phyloP scores from a whole-genome alignment of 2,888 invertebrate species.

The Arge pagana region DNA sequence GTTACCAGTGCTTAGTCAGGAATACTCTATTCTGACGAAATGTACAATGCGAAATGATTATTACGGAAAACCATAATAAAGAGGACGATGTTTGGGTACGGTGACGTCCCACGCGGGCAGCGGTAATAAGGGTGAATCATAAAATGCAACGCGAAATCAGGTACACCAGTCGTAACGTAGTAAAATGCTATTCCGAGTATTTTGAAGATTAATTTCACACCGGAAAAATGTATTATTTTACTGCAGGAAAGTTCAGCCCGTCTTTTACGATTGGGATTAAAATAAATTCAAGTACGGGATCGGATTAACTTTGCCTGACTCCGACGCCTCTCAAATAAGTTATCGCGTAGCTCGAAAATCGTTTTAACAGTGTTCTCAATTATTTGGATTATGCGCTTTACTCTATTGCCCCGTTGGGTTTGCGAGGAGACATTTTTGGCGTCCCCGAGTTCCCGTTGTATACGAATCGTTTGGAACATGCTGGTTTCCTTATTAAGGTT shows the following conservation, averaged over 20 bases:
- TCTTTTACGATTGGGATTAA: constrained; percentile 39
- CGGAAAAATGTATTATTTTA: constrained; percentile 11
- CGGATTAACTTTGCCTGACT: constrained; percentile 46
- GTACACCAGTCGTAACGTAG: constrained; percentile 22
- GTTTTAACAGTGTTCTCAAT: constrained; percentile 12
- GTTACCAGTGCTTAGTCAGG: too few species aligned
- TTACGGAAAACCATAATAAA: constrained; percentile 47
- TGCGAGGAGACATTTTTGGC: too few species aligned
- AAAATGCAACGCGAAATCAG: constrained; percentile 22
- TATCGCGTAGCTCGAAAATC: constrained; percentile 31
- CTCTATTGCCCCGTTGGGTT: constrained; percentile 8
- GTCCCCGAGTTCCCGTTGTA: too few species aligned
- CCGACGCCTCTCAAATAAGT: constrained; percentile 39
- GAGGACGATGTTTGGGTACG: constrained; percentile 33
- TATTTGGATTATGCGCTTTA: constrained; percentile 9
- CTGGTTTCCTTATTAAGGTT: too few species aligned
- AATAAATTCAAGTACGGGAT: constrained; percentile 43
- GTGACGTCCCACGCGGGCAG: constrained; percentile 18
- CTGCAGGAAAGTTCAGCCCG: constrained; percentile 2
- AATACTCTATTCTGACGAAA: constrained; percentile 16
- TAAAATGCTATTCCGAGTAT: constrained; percentile 1
- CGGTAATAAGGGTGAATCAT: constrained; percentile 26
- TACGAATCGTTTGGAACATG: too few species aligned
- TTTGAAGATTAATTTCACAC: constrained; percentile 4
- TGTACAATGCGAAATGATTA: constrained; percentile 33